These are phyloP conservation scores for Coracias cyanogaster DNA, from an alignment of 2,797 vertebrate genomes.

Conservation along the genomic window DNA sequence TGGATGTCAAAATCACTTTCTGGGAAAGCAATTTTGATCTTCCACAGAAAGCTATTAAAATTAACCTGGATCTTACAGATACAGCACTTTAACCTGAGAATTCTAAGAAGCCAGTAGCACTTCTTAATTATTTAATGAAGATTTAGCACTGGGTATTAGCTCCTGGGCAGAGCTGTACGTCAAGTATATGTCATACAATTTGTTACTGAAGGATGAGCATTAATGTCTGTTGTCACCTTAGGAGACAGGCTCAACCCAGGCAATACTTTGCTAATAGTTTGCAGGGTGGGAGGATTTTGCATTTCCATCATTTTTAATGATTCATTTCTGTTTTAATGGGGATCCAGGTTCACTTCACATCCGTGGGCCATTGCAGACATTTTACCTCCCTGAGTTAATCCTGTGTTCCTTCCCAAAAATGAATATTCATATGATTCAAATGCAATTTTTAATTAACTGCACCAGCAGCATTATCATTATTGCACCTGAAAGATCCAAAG, in stretches of 20 bases:
- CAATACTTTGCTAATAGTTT: conserved; percentile 44
- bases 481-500: conserved; percentile 81
- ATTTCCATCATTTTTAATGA: conserved; percentile 61
- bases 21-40: conserved; percentile 46
- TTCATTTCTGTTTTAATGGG: conserved; percentile 75
- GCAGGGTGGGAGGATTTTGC: conserved; percentile 43
- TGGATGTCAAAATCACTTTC: conserved; percentile 4
- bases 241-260: background rate
- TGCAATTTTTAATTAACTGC: conserved; percentile 82
- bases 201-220: conserved; percentile 35
- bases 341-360: conserved; percentile 62
- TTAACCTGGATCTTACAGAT: conserved; percentile 19
- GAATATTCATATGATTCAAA: conserved; percentile 82
- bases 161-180: conserved; percentile 29
- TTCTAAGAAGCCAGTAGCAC: conserved; percentile 32
- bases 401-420: conserved; percentile 75
- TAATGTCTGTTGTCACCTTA: conserved; percentile 31
- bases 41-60: conserved; percentile 44
- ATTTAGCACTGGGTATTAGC: conserved; percentile 30
- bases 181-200: conserved; percentile 25
- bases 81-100: conserved; percentile 8
- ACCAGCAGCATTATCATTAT: conserved; percentile 77
- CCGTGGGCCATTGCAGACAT: conserved; percentile 72
- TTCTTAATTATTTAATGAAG: conserved; percentile 59
- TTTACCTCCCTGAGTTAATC: conserved; percentile 73